These are phyloP conservation scores for Thripadectes ignobilis DNA, from an alignment of 2,797 vertebrate genomes.

Conservation along the genomic window DNA sequence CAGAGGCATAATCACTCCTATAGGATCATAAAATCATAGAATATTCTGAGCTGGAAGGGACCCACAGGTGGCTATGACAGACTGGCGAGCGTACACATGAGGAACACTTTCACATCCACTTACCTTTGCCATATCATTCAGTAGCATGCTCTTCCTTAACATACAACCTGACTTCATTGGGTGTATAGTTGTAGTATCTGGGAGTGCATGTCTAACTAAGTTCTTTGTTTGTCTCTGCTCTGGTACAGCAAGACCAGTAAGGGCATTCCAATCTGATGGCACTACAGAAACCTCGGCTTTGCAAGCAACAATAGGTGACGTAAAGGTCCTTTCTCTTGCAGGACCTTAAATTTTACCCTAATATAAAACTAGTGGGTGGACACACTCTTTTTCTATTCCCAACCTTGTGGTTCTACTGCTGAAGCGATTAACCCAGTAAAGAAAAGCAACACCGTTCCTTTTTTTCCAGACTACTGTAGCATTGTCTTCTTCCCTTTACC, in stretches of 20 bases:
- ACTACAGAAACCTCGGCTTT: not conserved
- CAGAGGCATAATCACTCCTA: not conserved
- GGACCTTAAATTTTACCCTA: not conserved
- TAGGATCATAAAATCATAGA: not conserved
- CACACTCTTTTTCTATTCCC: rapidly evolving
- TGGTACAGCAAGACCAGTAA: not conserved
- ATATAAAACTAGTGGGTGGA: not conserved
- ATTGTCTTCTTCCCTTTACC: not conserved
- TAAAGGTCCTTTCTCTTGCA: not conserved
- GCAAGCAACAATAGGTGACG: not conserved
- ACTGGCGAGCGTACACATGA: not conserved
- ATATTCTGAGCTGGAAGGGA: not conserved
- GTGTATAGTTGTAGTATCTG: not conserved
- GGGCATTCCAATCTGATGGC: not conserved
- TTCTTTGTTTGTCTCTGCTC: not conserved
- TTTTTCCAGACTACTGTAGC: not conserved
- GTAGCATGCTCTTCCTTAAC: not conserved
- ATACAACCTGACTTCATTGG: not conserved
- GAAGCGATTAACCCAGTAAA: not conserved
- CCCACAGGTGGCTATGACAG: not conserved
- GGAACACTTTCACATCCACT: not conserved
- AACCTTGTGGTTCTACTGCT: not conserved
- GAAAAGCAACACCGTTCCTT: not conserved
- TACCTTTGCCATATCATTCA: not conserved
- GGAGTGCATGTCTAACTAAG: not conserved